Evolutionary conservation across 2,113 vertebrate species (phyloP).

Genomic region (Tenebrosternarchus preto): DNA sequence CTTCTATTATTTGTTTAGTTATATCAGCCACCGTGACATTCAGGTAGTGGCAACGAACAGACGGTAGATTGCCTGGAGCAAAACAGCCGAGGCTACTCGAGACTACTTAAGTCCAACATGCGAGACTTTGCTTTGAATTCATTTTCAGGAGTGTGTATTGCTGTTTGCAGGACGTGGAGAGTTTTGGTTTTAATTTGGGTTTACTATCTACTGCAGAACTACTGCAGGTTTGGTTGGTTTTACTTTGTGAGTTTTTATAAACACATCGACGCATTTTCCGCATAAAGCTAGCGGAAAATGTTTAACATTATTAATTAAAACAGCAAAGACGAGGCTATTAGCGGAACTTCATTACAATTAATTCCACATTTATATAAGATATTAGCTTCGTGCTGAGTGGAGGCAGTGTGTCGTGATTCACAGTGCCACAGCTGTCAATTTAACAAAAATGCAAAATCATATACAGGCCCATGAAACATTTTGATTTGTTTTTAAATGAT

Average conservation of each 20-base stretch:
- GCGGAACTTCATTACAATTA: conserved; percentile 68
- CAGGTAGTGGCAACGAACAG: neutral
- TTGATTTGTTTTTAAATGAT: too few species aligned
- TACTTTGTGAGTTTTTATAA: conserved; percentile 60
- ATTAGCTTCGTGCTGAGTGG: conserved; percentile 33
- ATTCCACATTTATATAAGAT: conserved; percentile 79
- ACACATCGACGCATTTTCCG: conserved; percentile 64
- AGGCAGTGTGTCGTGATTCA: conserved; percentile 2
- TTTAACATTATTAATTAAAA: conserved; percentile 93
- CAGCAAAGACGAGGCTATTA: conserved; percentile 76
- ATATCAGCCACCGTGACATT: neutral
- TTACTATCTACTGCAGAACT: conserved; percentile 76
- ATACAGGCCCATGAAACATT: neutral
- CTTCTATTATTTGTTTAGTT: conserved; percentile 1
- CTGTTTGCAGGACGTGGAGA: neutral
- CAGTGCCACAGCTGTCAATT: neutral
- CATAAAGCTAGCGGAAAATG: conserved; percentile 87
- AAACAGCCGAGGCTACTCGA: neutral
- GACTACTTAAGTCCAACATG: neutral
- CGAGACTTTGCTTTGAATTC: neutral
- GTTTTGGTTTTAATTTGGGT: conserved; percentile 81
- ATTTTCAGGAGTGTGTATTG: neutral
- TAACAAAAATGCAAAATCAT: conserved; percentile 5
- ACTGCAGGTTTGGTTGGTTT: too few species aligned
- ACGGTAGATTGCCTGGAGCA: too few species aligned